A percentile compares a stretch with the other conserved stretches of the same genome.
Evolutionary conservation across 2,888 invertebrate genomes (phyloP).

Genomic region (Spatulosminthurus flaviceps): DNA sequence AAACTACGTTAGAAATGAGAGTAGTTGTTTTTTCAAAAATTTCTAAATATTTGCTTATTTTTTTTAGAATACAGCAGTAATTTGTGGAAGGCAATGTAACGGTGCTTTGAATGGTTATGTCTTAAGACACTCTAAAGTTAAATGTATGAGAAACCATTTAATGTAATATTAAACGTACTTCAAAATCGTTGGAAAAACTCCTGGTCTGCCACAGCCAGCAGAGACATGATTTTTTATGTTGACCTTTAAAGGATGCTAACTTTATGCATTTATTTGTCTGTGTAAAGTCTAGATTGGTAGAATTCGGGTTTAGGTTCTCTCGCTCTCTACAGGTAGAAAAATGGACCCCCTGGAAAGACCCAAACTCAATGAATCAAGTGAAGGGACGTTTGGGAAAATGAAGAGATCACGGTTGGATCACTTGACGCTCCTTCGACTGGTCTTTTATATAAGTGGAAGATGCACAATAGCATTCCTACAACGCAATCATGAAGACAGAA

Average conservation of each 20-base stretch:
- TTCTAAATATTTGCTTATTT: too few species aligned
- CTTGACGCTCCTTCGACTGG: conserved; percentile 6
- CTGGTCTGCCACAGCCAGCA: not conserved
- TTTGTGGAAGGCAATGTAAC: too few species aligned
- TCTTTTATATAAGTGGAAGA: not conserved
- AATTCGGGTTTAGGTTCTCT: conserved; percentile 19
- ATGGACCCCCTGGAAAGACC: conserved; percentile 41
- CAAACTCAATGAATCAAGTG: conserved; percentile 50
- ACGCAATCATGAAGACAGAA: not conserved
- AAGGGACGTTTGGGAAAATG: conserved; percentile 48
- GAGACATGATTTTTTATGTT: not conserved
- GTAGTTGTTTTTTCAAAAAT: too few species aligned
- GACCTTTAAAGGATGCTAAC: not conserved
- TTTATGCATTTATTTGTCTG: conserved; percentile 3
- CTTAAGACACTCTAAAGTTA: too few species aligned
- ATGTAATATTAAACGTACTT: not conserved
- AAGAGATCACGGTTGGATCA: conserved; percentile 40
- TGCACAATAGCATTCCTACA: conserved; percentile 38
- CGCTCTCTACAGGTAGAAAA: conserved; percentile 21
- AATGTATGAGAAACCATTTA: too few species aligned
- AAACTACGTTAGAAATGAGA: not conserved
- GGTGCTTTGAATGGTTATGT: too few species aligned
- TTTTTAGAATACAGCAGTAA: too few species aligned
- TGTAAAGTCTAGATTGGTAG: conserved; percentile 24
- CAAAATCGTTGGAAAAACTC: not conserved